These are phyloP conservation scores for Heliornis fulica DNA, from an alignment of 2,113 vertebrate genomes.

Conservation along the genomic window DNA sequence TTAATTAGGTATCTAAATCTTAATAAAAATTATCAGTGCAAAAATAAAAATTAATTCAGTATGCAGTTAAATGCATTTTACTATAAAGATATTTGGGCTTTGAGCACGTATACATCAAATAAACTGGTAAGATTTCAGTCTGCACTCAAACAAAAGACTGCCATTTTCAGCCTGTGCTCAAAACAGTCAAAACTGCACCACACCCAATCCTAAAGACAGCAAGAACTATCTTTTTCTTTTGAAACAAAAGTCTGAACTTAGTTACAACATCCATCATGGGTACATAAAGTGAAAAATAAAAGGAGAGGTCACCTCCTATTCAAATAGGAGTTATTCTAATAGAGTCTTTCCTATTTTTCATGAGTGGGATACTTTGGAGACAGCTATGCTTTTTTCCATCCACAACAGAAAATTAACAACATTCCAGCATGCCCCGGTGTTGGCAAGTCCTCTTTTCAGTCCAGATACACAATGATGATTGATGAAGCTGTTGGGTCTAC, in stretches of 20 bases:
- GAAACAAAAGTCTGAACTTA: not conserved
- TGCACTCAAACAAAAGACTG: not conserved
- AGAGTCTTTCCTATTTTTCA: slow-evolving; percentile 26
- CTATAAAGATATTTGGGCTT: not conserved
- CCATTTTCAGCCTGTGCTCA: not conserved
- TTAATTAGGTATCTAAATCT: not conserved
- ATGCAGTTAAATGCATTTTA: not conserved
- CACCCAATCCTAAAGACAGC: not conserved
- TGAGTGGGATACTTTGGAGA: slow-evolving; percentile 56
- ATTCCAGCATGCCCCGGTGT: slow-evolving; percentile 68
- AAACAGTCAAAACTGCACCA: not conserved
- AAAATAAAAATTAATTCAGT: slow-evolving; percentile 3
- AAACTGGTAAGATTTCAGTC: not conserved
- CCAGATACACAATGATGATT: slow-evolving; percentile 74
- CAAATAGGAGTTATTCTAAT: slow-evolving; percentile 37
- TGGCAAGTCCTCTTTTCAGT: slow-evolving; percentile 67
- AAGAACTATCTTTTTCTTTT: not conserved
- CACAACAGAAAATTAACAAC: slow-evolving; percentile 70
- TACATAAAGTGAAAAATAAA: not conserved
- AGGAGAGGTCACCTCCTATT: slow-evolving; percentile 16
- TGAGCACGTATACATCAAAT: not conserved
- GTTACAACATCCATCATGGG: not conserved
- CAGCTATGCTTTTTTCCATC: slow-evolving; percentile 42
- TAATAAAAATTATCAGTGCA: slow-evolving; percentile 49
- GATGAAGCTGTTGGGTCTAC: slow-evolving; percentile 72